A percentile compares a stretch with the other conserved stretches of the same genome.
phyloP scores from a whole-genome alignment of 2,113 vertebrate species.

The Procavia capensis region DNA sequence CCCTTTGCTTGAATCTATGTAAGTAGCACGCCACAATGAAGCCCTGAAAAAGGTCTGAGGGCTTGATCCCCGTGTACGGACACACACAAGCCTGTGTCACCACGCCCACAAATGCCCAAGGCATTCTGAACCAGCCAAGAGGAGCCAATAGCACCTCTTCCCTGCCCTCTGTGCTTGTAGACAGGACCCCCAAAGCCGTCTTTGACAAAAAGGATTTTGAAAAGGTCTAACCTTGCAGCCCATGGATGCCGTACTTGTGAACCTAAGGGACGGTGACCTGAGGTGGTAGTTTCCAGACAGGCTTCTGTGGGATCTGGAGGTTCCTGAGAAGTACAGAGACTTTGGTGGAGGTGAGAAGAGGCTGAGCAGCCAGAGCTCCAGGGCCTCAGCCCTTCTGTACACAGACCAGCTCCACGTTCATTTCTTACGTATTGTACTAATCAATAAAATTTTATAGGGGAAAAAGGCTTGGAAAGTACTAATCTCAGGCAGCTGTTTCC shows the following conservation, averaged over 20 bases:
- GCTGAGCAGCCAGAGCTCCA: background rate
- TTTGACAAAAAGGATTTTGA: background rate
- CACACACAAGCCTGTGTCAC: background rate
- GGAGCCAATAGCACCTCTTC: background rate
- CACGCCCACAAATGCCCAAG: background rate
- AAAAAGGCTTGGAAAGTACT: background rate
- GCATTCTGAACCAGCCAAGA: background rate
- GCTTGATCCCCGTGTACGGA: background rate
- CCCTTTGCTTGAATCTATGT: background rate
- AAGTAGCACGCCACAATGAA: background rate
- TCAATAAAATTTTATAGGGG: conserved; percentile 5
- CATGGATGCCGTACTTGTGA: background rate
- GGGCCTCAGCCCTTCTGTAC: background rate
- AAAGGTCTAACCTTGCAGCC: background rate
- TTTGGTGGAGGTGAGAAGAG: background rate
- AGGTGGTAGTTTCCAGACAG: background rate
- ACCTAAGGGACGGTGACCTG: background rate
- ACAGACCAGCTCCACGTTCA: background rate
- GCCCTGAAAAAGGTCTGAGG: background rate
- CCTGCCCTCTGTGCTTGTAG: background rate
- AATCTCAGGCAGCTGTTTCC: background rate
- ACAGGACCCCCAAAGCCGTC: background rate
- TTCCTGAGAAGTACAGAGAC: background rate
- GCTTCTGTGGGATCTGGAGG: fast-evolving
- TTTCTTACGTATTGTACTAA: background rate